These are phyloP conservation scores for Mellilla xanthometata DNA, from an alignment of 2,888 invertebrate species.

Conservation along the genomic window DNA sequence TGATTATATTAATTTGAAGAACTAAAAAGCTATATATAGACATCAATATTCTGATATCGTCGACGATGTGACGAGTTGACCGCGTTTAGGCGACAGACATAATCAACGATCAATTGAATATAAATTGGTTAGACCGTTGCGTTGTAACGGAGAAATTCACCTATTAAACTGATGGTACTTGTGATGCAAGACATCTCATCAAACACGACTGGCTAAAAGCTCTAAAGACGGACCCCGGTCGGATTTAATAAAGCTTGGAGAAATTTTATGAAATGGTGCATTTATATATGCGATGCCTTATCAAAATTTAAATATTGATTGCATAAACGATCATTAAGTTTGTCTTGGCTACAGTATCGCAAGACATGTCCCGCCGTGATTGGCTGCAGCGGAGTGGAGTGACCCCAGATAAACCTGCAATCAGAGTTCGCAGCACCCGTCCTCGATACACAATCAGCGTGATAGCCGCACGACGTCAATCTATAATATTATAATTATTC, in stretches of 20 bases:
- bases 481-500: conserved; percentile 32
- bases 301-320: not conserved
- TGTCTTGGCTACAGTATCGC: conserved; percentile 22
- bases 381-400: conserved; percentile 44
- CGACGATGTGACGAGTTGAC: conserved; percentile 31
- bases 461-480: conserved; percentile 42
- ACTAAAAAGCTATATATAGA: conserved; percentile 21
- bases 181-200: not conserved
- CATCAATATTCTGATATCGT: conserved; percentile 11
- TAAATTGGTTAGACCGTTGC: conserved; percentile 58
- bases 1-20: conserved; percentile 28
- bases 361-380: conserved; percentile 4
- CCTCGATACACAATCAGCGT: conserved; percentile 47
- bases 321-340: too few relatives aligned
- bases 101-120: conserved; percentile 64
- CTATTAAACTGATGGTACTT: conserved; percentile 11
- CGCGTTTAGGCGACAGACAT: conserved; percentile 35
- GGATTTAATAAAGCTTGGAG: too few relatives aligned
- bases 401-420: conserved; percentile 70
- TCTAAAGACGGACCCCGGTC: too few relatives aligned
- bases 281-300: too few relatives aligned
- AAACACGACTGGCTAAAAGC: too few relatives aligned
- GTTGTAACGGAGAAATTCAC: conserved; percentile 29
- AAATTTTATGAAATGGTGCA: too few relatives aligned
- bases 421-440: conserved; percentile 59